Percentiles rank a stretch among this genome's conserved stretches.
These are phyloP conservation scores for Artemisiospiza belli DNA, from an alignment of 2,113 vertebrate genomes.

Conservation along the genomic window DNA sequence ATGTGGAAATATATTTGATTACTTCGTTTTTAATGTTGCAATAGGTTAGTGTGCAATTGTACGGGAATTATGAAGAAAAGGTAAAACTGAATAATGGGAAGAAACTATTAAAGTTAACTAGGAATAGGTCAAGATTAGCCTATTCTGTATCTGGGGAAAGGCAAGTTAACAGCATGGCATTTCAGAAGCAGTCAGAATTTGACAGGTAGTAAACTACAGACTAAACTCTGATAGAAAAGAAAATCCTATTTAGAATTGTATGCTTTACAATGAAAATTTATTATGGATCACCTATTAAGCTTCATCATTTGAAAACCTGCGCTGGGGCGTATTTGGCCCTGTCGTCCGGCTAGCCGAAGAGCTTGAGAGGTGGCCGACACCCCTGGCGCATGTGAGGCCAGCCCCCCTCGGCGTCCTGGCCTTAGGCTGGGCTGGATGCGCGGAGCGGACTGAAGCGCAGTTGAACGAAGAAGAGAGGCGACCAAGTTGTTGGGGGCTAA, in stretches of 20 bases:
- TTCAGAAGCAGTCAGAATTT: not conserved
- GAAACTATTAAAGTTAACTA: not conserved
- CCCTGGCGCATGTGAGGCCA: too few relatives aligned
- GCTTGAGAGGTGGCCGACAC: too few relatives aligned
- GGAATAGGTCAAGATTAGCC: conserved; percentile 31
- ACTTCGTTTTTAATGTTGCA: not conserved
- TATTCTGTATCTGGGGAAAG: not conserved
- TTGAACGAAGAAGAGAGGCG: too few relatives aligned
- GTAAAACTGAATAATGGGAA: not conserved
- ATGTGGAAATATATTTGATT: not conserved
- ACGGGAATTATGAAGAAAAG: not conserved
- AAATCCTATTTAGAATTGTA: not conserved
- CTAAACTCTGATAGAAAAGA: not conserved
- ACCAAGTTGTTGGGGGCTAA: too few relatives aligned
- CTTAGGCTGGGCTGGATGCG: too few relatives aligned
- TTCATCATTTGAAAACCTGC: not conserved
- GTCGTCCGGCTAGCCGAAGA: too few relatives aligned
- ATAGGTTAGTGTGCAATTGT: not conserved
- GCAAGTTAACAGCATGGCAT: not conserved
- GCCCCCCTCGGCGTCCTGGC: too few relatives aligned
- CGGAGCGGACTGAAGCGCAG: too few relatives aligned
- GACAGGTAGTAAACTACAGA: not conserved
- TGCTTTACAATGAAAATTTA: not conserved
- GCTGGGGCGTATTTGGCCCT: too few relatives aligned
- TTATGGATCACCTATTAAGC: not conserved